A percentile compares a stretch with the other conserved stretches of the same genome.
Evolutionary conservation across 2,113 vertebrate genomes (phyloP).

Genomic region (Sylvilagus bachmani): DNA sequence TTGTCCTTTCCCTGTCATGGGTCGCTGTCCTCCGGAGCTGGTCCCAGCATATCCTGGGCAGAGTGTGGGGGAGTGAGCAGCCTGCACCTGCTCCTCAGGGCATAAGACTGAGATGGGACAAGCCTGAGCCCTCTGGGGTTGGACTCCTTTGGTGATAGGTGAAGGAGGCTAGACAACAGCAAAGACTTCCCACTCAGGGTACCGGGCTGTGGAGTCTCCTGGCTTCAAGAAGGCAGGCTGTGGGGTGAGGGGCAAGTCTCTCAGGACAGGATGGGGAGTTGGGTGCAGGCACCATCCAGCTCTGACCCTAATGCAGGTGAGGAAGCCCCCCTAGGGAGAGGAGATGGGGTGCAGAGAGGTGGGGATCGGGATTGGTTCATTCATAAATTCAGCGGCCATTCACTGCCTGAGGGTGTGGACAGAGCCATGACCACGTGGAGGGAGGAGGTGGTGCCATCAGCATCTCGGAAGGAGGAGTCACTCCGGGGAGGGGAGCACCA

Average conservation of each 20-base stretch:
- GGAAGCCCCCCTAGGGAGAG: not conserved
- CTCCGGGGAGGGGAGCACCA: not conserved
- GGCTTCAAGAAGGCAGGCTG: not conserved
- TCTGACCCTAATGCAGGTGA: not conserved
- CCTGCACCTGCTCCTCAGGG: not conserved
- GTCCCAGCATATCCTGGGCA: not conserved
- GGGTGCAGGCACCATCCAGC: not conserved
- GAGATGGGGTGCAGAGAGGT: not conserved
- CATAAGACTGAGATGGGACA: not conserved
- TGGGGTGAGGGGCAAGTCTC: not conserved
- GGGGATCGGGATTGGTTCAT: not conserved
- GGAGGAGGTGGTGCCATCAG: not conserved
- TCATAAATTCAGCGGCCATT: not conserved
- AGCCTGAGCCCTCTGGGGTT: not conserved
- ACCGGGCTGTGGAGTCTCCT: not conserved
- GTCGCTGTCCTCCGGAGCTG: not conserved
- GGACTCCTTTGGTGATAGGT: not conserved
- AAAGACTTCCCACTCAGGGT: conserved; percentile 21
- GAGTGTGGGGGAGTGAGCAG: not conserved
- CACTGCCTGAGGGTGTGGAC: not conserved
- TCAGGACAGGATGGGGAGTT: not conserved
- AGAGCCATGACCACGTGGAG: not conserved
- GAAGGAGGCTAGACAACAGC: not conserved
- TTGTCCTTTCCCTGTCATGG: not conserved
- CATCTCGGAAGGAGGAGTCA: not conserved